phyloP scores from a whole-genome alignment of 1,140 invertebrate genomes.

The Bombus soroeensis region DNA sequence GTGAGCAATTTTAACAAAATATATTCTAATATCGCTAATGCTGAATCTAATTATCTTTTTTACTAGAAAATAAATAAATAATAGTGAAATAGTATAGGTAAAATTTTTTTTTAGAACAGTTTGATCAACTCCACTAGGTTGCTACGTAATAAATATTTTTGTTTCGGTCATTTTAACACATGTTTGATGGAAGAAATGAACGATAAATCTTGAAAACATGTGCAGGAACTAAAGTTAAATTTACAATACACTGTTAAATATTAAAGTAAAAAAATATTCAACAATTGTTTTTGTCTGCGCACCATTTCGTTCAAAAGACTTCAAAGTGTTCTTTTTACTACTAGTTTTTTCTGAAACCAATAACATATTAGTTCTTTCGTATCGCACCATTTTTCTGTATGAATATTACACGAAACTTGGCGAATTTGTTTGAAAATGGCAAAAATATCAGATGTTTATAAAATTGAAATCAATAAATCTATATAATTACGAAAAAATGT shows the following conservation, averaged over 20 bases:
- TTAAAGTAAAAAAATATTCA: neutral
- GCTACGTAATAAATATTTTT: too few relatives aligned
- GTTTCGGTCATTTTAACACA: too few relatives aligned
- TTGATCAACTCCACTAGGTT: neutral
- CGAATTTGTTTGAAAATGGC: neutral
- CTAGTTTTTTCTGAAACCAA: neutral
- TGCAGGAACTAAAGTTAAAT: too few relatives aligned
- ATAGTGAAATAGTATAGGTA: too few relatives aligned
- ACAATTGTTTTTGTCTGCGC: neutral
- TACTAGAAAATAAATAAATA: too few relatives aligned
- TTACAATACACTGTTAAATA: too few relatives aligned
- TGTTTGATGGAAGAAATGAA: too few relatives aligned
- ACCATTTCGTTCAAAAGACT: neutral
- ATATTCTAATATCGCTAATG: neutral
- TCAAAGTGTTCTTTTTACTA: neutral
- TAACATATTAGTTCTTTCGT: neutral
- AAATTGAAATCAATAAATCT: neutral
- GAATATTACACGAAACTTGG: neutral
- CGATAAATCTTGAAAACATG: too few relatives aligned
- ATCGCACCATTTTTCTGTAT: neutral
- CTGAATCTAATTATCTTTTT: neutral
- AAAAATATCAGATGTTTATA: neutral
- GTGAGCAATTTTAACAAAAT: neutral
- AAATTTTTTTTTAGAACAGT: neutral
- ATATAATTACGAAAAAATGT: neutral